Percentiles rank a stretch among this genome's conserved stretches.
Evolutionary conservation across 2,888 invertebrate genomes (phyloP).

Genomic region (Oligia fasciuncula): DNA sequence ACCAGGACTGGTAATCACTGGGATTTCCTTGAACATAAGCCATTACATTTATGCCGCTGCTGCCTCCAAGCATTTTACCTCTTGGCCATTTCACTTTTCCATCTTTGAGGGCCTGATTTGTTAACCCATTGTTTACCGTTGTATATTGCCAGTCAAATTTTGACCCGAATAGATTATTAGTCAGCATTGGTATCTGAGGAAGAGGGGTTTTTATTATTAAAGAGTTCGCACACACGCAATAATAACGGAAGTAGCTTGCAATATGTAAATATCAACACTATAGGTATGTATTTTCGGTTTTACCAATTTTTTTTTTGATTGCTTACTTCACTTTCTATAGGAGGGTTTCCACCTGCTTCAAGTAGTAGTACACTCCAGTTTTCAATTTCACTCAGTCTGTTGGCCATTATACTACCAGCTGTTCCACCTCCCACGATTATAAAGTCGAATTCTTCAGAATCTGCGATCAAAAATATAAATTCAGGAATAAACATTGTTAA

Average conservation of each 20-base stretch:
- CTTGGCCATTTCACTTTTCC: constrained; percentile 85
- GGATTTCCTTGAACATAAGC: constrained; percentile 87
- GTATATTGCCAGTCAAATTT: constrained; percentile 57
- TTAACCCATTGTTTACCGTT: constrained; percentile 49
- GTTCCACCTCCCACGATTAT: constrained; percentile 66
- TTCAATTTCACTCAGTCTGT: constrained; percentile 60
- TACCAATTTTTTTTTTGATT: not conserved
- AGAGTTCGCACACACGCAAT: not conserved
- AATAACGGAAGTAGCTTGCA: not conserved
- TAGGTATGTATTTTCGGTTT: not conserved
- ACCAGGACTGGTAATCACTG: constrained; percentile 88
- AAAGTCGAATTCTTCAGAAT: constrained; percentile 60
- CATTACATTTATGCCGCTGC: constrained; percentile 88
- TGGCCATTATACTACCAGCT: constrained; percentile 65
- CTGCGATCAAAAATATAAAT: constrained; percentile 23
- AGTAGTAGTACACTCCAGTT: constrained; percentile 62
- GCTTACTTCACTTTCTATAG: constrained; percentile 90
- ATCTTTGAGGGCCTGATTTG: constrained; percentile 45
- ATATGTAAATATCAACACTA: not conserved
- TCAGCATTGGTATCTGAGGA: constrained; percentile 48
- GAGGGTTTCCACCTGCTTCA: constrained; percentile 67
- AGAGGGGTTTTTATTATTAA: not conserved
- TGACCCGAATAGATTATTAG: not conserved
- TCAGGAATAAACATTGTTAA: not conserved
- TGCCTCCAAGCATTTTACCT: constrained; percentile 91